Percentiles rank a stretch among this genome's conserved stretches.
Conservation (phyloP, 1,140 invertebrate species). For the Sycophaga agraensis region DNA sequence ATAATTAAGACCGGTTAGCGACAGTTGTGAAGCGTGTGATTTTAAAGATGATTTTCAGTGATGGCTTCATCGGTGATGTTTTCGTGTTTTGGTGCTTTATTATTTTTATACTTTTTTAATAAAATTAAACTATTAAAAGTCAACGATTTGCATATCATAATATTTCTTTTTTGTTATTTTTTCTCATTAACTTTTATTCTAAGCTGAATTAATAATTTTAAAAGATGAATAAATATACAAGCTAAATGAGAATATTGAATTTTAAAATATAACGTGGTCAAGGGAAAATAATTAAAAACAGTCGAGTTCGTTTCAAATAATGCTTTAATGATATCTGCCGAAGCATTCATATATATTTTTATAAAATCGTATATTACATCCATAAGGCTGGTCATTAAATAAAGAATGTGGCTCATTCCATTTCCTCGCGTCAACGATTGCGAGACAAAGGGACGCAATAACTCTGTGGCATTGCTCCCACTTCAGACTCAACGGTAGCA, state of each 20-base stretch:
- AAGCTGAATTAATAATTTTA: no score
- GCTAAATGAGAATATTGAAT: no score
- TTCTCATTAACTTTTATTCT: no score
- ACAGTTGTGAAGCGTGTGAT: not conserved
- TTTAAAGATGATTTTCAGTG: no score
- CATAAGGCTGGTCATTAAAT: slow-evolving; percentile 22
- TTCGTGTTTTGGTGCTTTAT: no score
- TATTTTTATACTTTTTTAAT: no score
- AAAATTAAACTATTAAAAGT: no score
- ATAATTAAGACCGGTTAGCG: slow-evolving; percentile 18
- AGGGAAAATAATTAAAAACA: not conserved
- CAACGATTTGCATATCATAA: no score
- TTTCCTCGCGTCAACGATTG: slow-evolving; percentile 5
- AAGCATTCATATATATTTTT: slow-evolving; percentile 37
- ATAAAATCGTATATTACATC: slow-evolving; percentile 37
- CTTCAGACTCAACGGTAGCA: slow-evolving; percentile 1
- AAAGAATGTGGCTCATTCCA: slow-evolving; percentile 15
- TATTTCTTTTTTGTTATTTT: no score
- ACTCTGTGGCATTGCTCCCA: not conserved
- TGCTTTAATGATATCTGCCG: slow-evolving; percentile 41
- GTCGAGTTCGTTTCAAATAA: slow-evolving; percentile 25
- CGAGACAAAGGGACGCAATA: slow-evolving; percentile 3
- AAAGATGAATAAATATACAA: no score
- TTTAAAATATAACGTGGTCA: no score
- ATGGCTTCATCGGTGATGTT: no score